Percentiles rank a stretch among this genome's conserved stretches.
Evolutionary conservation across 2,797 vertebrate genomes (phyloP).

Genomic region (Peromyscus attwateri): DNA sequence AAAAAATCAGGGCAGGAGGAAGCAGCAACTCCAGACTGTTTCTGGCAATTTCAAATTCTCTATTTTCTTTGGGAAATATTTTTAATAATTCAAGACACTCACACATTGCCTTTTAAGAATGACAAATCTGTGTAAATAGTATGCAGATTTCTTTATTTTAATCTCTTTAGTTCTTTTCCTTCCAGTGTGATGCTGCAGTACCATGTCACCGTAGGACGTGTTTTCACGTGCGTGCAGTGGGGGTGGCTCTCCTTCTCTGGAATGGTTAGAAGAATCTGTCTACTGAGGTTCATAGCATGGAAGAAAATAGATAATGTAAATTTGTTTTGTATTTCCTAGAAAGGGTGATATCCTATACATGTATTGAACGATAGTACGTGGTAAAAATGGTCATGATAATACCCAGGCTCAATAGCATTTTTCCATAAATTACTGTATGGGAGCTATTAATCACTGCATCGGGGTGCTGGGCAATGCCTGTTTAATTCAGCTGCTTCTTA

Average conservation of each 20-base stretch:
- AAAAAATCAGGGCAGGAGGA: constrained; percentile 38
- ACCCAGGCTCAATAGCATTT: constrained; percentile 84
- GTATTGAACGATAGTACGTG: constrained; percentile 66
- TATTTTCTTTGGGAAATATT: background rate
- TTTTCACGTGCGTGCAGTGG: background rate
- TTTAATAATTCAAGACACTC: background rate
- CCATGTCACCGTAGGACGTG: background rate
- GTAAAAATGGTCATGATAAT: constrained; percentile 86
- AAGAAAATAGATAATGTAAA: constrained; percentile 70
- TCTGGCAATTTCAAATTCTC: constrained; percentile 58
- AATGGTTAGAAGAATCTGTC: background rate
- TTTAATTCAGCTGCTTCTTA: constrained; percentile 87
- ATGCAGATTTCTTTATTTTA: constrained; percentile 50
- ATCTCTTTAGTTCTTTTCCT: constrained; percentile 1
- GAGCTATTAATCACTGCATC: constrained; percentile 87
- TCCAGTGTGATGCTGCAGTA: background rate
- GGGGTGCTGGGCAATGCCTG: constrained; percentile 86
- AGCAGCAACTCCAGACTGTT: background rate
- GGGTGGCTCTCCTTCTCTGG: background rate
- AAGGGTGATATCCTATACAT: constrained; percentile 67
- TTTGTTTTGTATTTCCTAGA: constrained; percentile 60
- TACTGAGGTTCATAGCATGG: constrained; percentile 41
- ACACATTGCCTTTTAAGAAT: constrained; percentile 33
- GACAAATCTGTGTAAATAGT: background rate
- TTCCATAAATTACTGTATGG: constrained; percentile 87